A percentile compares a stretch with the other conserved stretches of the same genome.
Conservation (phyloP, 1,140 invertebrate species). For the Microvelia longipes region DNA sequence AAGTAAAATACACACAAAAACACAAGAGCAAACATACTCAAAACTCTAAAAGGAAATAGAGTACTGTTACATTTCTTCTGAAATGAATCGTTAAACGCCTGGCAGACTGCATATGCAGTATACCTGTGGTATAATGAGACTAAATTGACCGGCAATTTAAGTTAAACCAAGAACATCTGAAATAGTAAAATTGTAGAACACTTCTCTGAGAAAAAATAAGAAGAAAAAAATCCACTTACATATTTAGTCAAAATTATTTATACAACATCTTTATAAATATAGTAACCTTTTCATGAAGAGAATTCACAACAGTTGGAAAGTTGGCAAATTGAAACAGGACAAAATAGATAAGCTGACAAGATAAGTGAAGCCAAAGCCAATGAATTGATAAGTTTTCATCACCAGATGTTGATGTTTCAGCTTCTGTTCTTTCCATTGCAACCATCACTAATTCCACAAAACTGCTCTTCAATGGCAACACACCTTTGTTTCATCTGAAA, state of each 20-base stretch:
- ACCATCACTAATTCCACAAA: slow-evolving; percentile 81
- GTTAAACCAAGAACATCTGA: too few relatives aligned
- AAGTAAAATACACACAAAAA: background rate
- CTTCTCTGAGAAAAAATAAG: too few relatives aligned
- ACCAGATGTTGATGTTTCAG: slow-evolving; percentile 34
- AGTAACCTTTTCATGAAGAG: slow-evolving; percentile 71
- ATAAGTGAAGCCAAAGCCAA: slow-evolving; percentile 83
- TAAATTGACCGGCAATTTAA: too few relatives aligned
- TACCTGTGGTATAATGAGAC: too few relatives aligned
- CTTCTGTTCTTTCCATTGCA: slow-evolving; percentile 81
- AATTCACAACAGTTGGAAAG: slow-evolving; percentile 81
- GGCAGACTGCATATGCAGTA: too few relatives aligned
- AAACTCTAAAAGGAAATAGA: background rate
- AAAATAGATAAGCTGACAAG: slow-evolving; percentile 90
- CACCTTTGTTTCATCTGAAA: slow-evolving; percentile 71
- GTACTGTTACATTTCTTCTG: too few relatives aligned
- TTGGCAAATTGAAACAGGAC: slow-evolving; percentile 86
- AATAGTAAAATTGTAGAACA: too few relatives aligned
- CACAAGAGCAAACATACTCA: background rate
- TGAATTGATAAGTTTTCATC: slow-evolving; percentile 55
- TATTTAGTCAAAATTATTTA: too few relatives aligned
- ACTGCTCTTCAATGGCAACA: slow-evolving; percentile 76
- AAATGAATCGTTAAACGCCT: too few relatives aligned
- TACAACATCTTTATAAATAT: too few relatives aligned
- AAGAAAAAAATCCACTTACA: too few relatives aligned